These are phyloP conservation scores for Rhadina sibilatrix DNA, from an alignment of 2,113 vertebrate genomes.

Conservation along the genomic window DNA sequence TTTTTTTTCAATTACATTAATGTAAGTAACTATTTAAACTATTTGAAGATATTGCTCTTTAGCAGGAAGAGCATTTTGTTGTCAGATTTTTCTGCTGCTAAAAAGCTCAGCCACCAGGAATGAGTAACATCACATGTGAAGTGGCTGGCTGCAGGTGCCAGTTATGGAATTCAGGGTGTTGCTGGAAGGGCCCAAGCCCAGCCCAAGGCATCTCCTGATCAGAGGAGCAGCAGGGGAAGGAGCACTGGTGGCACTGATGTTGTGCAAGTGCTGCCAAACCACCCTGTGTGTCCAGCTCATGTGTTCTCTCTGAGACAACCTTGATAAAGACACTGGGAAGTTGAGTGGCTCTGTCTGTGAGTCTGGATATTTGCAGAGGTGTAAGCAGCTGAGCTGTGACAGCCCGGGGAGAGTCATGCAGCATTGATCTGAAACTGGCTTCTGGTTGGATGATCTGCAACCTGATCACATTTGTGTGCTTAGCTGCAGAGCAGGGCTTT, in stretches of 20 bases:
- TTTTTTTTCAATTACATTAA: not conserved
- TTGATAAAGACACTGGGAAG: not conserved
- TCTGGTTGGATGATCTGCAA: not conserved
- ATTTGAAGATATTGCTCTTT: not conserved
- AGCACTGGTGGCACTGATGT: accelerated
- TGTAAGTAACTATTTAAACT: not conserved
- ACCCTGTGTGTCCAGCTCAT: accelerated
- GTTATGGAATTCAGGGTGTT: not conserved
- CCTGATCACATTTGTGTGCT: not conserved
- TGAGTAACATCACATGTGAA: accelerated
- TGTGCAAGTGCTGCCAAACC: not conserved
- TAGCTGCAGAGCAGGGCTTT: not conserved
- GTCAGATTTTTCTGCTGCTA: not conserved
- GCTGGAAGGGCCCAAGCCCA: not conserved
- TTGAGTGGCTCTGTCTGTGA: not conserved
- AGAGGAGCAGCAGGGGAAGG: not conserved
- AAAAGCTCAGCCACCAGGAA: not conserved
- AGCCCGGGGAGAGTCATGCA: not conserved
- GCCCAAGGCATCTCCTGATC: not conserved
- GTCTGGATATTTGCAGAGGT: not conserved
- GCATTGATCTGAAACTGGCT: not conserved
- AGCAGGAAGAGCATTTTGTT: not conserved
- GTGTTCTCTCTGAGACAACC: not conserved
- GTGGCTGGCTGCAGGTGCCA: accelerated
- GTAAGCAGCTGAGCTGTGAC: not conserved